A percentile compares a stretch with the other conserved stretches of the same genome.
phyloP scores from a whole-genome alignment of 2,113 vertebrate genomes.

The Tor tambroides region DNA sequence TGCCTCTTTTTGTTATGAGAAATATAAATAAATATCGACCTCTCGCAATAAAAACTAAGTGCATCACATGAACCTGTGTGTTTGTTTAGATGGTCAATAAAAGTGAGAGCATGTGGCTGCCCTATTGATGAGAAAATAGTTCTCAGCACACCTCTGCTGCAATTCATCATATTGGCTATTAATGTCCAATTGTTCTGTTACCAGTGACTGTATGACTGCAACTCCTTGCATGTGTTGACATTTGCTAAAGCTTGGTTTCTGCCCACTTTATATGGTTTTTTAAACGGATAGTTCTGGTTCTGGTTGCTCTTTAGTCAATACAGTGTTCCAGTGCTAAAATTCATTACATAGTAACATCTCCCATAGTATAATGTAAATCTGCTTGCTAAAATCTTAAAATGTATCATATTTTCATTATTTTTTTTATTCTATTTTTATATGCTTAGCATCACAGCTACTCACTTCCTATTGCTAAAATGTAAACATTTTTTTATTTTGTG shows the following conservation, averaged over 20 bases:
- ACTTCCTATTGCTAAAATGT: neutral
- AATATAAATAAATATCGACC: conserved; percentile 33
- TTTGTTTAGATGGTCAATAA: conserved; percentile 43
- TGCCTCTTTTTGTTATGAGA: conserved; percentile 26
- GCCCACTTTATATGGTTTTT: neutral
- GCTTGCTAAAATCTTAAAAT: neutral
- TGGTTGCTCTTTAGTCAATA: neutral
- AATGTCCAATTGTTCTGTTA: conserved; percentile 27
- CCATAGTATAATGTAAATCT: neutral
- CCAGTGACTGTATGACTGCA: neutral
- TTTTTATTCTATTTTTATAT: too few species aligned
- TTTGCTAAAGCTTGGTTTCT: conserved; percentile 16
- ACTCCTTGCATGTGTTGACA: conserved; percentile 7
- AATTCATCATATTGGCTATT: conserved; percentile 35
- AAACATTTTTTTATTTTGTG: too few species aligned
- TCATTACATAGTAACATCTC: neutral
- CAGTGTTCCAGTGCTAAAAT: neutral
- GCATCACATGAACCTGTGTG: conserved; percentile 18
- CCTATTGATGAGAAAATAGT: conserved; percentile 39
- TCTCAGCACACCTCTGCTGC: conserved; percentile 24
- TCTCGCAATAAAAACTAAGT: conserved; percentile 32
- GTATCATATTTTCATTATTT: too few species aligned
- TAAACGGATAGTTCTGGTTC: neutral
- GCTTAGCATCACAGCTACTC: too few species aligned
- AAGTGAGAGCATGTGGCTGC: conserved; percentile 33